Conservation (phyloP, 1,140 invertebrate species). For the Pseudomyrmex pallidus region DNA sequence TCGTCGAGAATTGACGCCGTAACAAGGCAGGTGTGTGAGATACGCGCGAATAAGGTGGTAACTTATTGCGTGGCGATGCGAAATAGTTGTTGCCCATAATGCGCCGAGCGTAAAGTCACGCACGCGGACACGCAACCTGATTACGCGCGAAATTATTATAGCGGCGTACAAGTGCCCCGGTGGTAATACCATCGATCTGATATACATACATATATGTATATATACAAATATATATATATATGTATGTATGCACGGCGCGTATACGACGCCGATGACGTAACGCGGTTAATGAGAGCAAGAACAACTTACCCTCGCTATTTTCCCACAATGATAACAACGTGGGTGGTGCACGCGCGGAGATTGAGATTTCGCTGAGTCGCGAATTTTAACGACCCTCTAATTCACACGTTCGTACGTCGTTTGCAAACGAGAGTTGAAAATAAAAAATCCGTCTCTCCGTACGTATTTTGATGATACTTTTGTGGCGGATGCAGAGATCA, state of each 20-base stretch:
- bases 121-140: constrained; percentile 47
- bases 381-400: background rate
- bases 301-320: constrained; percentile 34
- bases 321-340: constrained; percentile 44
- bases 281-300: constrained; percentile 52
- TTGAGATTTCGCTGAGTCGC: constrained; percentile 10
- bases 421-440: no score
- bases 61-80: constrained; percentile 25
- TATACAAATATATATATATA: no score
- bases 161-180: constrained; percentile 5
- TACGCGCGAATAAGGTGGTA: constrained; percentile 45
- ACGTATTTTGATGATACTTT: no score
- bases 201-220: background rate
- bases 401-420: background rate
- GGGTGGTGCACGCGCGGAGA: background rate
- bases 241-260: no score
- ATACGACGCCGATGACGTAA: constrained; percentile 31
- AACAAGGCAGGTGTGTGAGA: constrained; percentile 18
- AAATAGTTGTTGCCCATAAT: constrained; percentile 50
- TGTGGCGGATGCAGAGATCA: no score
- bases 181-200: constrained; percentile 53
- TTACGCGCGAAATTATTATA: constrained; percentile 52
- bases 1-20: background rate
- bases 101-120: constrained; percentile 46
- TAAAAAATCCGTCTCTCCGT: no score